Conservation (phyloP, 1,140 invertebrate species). For the Pseudomyrmex gracilis region DNA sequence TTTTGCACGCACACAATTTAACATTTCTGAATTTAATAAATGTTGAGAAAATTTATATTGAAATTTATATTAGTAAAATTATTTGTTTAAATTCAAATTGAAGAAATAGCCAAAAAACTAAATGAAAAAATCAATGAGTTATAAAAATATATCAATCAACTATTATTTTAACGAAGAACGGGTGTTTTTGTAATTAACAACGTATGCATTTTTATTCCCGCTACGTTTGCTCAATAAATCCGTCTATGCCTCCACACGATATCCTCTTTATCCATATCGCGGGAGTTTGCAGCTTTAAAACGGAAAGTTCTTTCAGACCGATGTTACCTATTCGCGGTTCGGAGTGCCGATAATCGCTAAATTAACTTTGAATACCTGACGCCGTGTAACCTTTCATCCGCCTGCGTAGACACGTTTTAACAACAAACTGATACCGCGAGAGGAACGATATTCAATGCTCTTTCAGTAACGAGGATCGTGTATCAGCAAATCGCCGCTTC, state of each 20-base stretch:
- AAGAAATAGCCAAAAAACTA: too few relatives aligned
- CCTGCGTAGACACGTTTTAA: conserved; percentile 70
- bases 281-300: conserved; percentile 61
- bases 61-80: background rate
- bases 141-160: background rate
- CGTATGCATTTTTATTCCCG: conserved; percentile 1
- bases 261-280: conserved; percentile 61
- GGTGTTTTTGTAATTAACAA: conserved; percentile 20
- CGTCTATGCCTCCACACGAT: conserved; percentile 36
- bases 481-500: conserved; percentile 58
- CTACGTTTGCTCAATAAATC: conserved; percentile 39
- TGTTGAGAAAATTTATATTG: background rate
- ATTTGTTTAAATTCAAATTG: background rate
- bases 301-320: conserved; percentile 63
- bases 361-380: conserved; percentile 75
- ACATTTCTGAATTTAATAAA: background rate
- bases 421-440: conserved; percentile 71
- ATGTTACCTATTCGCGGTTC: conserved; percentile 52
- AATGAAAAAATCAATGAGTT: background rate
- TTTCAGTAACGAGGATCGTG: conserved; percentile 58
- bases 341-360: conserved; percentile 76
- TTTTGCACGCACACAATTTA: too few relatives aligned
- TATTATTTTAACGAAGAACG: background rate
- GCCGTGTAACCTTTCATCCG: conserved; percentile 59
- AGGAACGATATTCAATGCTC: conserved; percentile 49